phyloP scores from a whole-genome alignment of 2,113 vertebrate species.

The Nycticryphes semicollaris region DNA sequence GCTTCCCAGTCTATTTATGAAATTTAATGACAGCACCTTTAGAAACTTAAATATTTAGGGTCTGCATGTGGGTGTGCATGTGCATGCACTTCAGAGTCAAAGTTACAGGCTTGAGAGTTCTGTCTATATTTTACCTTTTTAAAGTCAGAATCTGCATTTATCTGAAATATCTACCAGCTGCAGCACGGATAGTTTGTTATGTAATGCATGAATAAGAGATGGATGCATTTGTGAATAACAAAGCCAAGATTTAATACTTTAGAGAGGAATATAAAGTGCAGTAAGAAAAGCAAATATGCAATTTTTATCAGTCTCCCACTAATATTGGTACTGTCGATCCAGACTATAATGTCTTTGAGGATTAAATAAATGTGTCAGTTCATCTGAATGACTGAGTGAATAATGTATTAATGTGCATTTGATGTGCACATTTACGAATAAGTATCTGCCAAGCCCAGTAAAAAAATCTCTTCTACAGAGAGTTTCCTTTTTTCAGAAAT shows the following conservation, averaged over 20 bases:
- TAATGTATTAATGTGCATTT: constrained; percentile 61
- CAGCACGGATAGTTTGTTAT: not conserved
- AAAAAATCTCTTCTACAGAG: constrained; percentile 15
- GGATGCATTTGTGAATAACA: constrained; percentile 5
- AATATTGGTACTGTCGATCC: not conserved
- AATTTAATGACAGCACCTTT: not conserved
- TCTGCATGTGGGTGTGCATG: not conserved
- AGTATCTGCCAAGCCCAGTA: constrained; percentile 36
- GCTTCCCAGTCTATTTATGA: not conserved
- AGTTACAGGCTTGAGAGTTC: not conserved
- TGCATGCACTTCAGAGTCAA: not conserved
- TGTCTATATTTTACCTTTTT: not conserved
- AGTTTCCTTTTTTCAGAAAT: constrained; percentile 5
- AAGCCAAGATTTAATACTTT: constrained; percentile 31
- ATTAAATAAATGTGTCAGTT: constrained; percentile 57
- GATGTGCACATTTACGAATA: constrained; percentile 49
- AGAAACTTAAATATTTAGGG: not conserved
- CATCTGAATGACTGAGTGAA: constrained; percentile 62
- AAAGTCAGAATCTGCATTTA: not conserved
- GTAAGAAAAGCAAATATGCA: constrained; percentile 39
- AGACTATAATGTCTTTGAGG: constrained; percentile 27
- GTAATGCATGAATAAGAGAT: constrained; percentile 12
- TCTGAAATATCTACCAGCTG: not conserved
- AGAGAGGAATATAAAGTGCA: not conserved
- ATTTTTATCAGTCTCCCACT: constrained; percentile 35